A percentile compares a stretch with the other conserved stretches of the same genome.
Evolutionary conservation across 2,113 vertebrate species (phyloP).

Genomic region (Gopherus flavomarginatus): DNA sequence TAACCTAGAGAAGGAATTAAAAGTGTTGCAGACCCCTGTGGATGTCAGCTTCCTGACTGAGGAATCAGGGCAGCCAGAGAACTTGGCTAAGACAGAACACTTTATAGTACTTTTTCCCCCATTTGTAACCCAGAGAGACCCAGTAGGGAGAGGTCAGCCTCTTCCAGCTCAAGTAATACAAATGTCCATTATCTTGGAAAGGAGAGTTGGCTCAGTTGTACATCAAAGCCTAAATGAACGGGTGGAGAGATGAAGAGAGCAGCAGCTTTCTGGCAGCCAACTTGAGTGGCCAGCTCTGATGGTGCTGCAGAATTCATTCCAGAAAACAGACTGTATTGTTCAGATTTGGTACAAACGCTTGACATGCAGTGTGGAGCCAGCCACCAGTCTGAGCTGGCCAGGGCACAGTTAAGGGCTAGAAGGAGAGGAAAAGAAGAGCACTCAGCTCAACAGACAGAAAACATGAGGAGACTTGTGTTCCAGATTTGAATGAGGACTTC

Average conservation of each 20-base stretch:
- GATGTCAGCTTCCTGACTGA: background rate
- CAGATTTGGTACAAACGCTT: background rate
- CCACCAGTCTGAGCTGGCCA: background rate
- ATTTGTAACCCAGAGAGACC: background rate
- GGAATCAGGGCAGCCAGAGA: background rate
- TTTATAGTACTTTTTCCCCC: background rate
- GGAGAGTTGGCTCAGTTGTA: background rate
- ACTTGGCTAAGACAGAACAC: background rate
- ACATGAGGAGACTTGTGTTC: background rate
- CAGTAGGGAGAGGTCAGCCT: background rate
- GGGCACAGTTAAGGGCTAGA: background rate
- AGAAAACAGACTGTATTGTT: background rate
- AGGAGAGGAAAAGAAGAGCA: background rate
- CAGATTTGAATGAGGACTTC: background rate
- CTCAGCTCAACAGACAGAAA: background rate
- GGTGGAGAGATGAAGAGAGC: background rate
- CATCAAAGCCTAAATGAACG: background rate
- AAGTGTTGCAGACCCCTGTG: background rate
- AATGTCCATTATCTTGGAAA: background rate
- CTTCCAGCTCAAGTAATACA: background rate
- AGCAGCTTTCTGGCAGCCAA: background rate
- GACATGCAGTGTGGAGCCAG: background rate
- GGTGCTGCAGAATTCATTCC: too few relatives aligned
- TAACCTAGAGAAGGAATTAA: background rate
- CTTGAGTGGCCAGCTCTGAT: background rate